Evolutionary conservation across 2,113 vertebrate genomes (phyloP), one percentile per base, ranked within the genome.

Genomic region (Phodopus roborovskii): DNA sequence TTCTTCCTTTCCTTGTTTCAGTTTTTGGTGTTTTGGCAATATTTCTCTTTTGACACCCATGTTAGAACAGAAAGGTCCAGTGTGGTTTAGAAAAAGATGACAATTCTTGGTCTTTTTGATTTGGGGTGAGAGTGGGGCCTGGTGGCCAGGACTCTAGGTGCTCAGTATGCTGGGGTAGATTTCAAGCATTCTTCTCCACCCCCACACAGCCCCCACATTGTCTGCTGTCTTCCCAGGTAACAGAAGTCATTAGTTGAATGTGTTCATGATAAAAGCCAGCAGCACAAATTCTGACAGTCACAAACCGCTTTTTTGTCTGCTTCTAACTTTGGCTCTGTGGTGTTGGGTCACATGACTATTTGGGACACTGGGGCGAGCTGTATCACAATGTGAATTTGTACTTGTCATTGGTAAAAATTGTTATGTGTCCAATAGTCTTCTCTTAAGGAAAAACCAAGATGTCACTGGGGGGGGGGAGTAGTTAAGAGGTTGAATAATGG

Each of bases 1-100:
- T 93, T 50, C 28, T 39, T 53, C 48, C 68, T 19, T 79, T 88
- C 39, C 42, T 83, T 48, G 24, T 78, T 96, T 94, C 84, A 81
- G 36, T 66, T 95, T n/a, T 70, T 70, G 45, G 13, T 70, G 53
- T 53, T 70, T 53, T 68, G 64, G 24, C 84, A 70, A 87, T 33
- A 48, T 71, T 71, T 50, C 50, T 56, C 56, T 70, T 42, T 0
- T 79, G 66, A 60, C 24, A 60, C 7, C 15, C 48, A 56, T 79
- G 17, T 96, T 90, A 71, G 24, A 42, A 42, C 7, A 82, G 19
- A 30, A 22, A 71, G 30, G 89, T 68, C 56, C 4, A 94, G 19
- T 85, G 71, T 92, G 45, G 5, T 15, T 87, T 91, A 10, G 75
- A 73, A 10, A 92, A 70, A 70, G 64, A 17, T 86, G 60, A 91